Percentiles rank a stretch among this genome's conserved stretches.
These are phyloP conservation scores for Scaptomyza graminum DNA, from an alignment of 1,140 invertebrate genomes.

Conservation along the genomic window DNA sequence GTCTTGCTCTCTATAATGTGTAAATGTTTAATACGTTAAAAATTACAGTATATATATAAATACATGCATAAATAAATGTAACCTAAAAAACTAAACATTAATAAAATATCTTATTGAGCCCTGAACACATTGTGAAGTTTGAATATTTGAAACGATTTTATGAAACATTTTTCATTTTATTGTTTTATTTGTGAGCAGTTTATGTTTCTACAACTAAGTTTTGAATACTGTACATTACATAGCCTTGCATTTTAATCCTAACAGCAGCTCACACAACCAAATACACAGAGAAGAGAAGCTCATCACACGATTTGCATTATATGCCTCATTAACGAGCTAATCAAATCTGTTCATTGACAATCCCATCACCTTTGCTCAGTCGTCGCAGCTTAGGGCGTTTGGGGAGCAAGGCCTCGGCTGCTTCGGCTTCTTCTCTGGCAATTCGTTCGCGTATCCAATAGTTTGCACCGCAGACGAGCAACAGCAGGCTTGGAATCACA, in stretches of 20 bases:
- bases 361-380: not conserved
- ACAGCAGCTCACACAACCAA: constrained; percentile 9
- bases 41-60: constrained; percentile 43
- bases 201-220: not conserved
- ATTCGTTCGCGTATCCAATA: constrained; percentile 79
- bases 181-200: not conserved
- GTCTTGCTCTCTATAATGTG: constrained; percentile 39
- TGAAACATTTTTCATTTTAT: not conserved
- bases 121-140: constrained; percentile 22
- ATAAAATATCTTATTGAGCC: constrained; percentile 77
- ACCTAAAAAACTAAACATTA: constrained; percentile 58
- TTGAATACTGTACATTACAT: constrained; percentile 11
- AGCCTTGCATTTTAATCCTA: not conserved
- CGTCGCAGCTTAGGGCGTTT: constrained; percentile 44
- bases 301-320: constrained; percentile 25
- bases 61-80: constrained; percentile 58
- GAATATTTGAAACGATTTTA: too few relatives aligned
- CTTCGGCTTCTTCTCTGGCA: constrained; percentile 69
- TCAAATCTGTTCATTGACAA: constrained; percentile 28
- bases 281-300: constrained; percentile 1
- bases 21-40: constrained; percentile 70
- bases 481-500: constrained; percentile 89
- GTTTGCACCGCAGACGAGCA: constrained; percentile 87
- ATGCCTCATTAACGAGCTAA: constrained; percentile 58
- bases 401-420: constrained; percentile 60